Evolutionary conservation across 2,888 invertebrate species (phyloP).

Genomic region (Mythimna ferrago): DNA sequence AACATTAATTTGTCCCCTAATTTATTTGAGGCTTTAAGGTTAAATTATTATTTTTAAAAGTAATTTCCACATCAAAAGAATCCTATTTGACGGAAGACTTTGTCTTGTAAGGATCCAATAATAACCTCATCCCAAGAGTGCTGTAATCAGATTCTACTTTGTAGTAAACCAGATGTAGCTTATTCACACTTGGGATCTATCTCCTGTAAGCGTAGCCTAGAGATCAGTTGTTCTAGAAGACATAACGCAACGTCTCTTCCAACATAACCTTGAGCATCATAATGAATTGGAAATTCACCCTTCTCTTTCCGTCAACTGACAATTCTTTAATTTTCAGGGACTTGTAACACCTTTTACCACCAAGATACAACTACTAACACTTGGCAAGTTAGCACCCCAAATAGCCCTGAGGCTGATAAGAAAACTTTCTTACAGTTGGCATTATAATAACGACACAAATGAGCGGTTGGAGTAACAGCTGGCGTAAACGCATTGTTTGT

Average conservation of each 20-base stretch:
- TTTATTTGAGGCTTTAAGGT: too few species aligned
- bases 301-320: neutral
- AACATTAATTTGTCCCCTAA: too few species aligned
- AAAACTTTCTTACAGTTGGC: constrained; percentile 27
- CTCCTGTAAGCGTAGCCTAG: neutral
- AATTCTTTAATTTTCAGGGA: neutral
- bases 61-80: too few species aligned
- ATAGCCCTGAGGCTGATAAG: constrained; percentile 1
- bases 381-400: neutral
- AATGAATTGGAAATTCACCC: neutral
- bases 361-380: neutral
- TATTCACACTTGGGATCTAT: neutral
- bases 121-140: too few species aligned
- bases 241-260: neutral
- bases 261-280: neutral
- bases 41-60: too few species aligned
- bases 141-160: neutral
- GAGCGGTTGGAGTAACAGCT: constrained; percentile 53
- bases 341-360: neutral
- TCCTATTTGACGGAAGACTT: too few species aligned
- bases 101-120: too few species aligned
- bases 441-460: constrained; percentile 43
- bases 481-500: constrained; percentile 29
- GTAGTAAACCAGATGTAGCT: neutral
- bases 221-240: neutral